Evolutionary conservation across 2,797 vertebrate species (phyloP), one percentile per base, ranked within the genome.

Genomic region (Anabas testudineus): DNA sequence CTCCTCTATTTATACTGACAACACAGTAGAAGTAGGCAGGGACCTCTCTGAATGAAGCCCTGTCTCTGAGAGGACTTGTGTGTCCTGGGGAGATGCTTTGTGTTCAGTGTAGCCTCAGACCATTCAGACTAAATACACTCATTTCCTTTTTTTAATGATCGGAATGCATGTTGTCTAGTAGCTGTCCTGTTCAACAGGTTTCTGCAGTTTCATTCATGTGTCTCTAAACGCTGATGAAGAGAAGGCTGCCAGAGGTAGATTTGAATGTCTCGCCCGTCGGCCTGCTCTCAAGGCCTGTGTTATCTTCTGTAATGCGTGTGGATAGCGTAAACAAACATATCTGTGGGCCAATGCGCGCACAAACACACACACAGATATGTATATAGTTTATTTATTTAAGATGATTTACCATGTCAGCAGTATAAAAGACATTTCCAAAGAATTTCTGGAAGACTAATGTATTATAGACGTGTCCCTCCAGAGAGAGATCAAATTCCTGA

Each of bases 101-200:
- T 47, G 19, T 57, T 26, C 56, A 19, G 4, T 51, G 32, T 12
- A 28, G 15, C 18, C 10, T 9, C 54, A 13, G 7, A 55, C 61
- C 4, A 45, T 61, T 56, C 10, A 5, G 1, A 47, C 5, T 47
- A 18, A 62, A 70, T 32, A 18, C 24, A 51, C 13, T 0, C 5
- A 18, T 56, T 46, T 37, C 37, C 36, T 32, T 14, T 66, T 48
- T 62, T 15, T 39, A n/a, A 14, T 51, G 48, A 19, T 2, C 28
- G 65, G 64, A 77, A 81, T 71, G 51, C n/a, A 7, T 47, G 24
- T 21, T n/a, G 1, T 34, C 15, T 18, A 49, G 22, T 36, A 19
- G 10, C 21, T 41, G 10, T 2, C 66, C 65, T 3, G 85, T 82
- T 53, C 69, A 74, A 87, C 88, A 83, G 88, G 88, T 91, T 90